phyloP scores from a whole-genome alignment of 2,113 vertebrate genomes.

The Hippocampus guttulatus region DNA sequence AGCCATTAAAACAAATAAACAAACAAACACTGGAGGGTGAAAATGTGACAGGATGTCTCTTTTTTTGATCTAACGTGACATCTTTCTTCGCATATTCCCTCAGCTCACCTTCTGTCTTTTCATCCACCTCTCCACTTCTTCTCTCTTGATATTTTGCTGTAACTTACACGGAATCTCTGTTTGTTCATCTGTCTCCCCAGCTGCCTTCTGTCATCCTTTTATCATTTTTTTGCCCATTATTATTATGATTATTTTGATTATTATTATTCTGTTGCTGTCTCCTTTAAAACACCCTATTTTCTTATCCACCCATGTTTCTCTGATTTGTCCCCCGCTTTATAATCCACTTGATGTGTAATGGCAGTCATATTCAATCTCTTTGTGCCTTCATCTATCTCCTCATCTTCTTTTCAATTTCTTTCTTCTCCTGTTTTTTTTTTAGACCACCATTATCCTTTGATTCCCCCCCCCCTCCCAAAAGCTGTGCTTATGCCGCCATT shows the following conservation, averaged over 20 bases:
- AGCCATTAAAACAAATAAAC: neutral
- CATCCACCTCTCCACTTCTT: neutral
- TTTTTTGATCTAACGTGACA: slow-evolving; percentile 13
- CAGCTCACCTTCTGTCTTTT: slow-evolving; percentile 16
- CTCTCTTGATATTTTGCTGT: slow-evolving; percentile 33
- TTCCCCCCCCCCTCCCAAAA: neutral
- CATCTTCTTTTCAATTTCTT: slow-evolving; percentile 21
- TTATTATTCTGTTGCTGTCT: slow-evolving; percentile 4
- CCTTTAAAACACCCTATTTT: slow-evolving; percentile 1
- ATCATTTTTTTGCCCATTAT: slow-evolving; percentile 15
- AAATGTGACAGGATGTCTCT: slow-evolving; percentile 2
- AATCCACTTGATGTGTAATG: slow-evolving; percentile 19
- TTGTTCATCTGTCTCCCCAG: slow-evolving; percentile 33
- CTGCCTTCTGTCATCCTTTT: slow-evolving; percentile 20
- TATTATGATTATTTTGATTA: neutral
- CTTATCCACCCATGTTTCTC: slow-evolving; percentile 7
- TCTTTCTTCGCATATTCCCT: neutral
- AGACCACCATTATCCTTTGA: slow-evolving; percentile 7
- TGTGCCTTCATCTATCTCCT: slow-evolving; percentile 23
- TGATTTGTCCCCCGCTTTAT: neutral
- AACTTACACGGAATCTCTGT: slow-evolving; percentile 40
- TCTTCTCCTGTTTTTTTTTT: neutral
- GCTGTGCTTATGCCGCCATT: neutral
- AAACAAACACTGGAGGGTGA: neutral
- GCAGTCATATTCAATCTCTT: slow-evolving; percentile 36